Evolutionary conservation across 2,113 vertebrate species (phyloP), one percentile per base, ranked within the genome.

Genomic region (Osmerus eperlanus): DNA sequence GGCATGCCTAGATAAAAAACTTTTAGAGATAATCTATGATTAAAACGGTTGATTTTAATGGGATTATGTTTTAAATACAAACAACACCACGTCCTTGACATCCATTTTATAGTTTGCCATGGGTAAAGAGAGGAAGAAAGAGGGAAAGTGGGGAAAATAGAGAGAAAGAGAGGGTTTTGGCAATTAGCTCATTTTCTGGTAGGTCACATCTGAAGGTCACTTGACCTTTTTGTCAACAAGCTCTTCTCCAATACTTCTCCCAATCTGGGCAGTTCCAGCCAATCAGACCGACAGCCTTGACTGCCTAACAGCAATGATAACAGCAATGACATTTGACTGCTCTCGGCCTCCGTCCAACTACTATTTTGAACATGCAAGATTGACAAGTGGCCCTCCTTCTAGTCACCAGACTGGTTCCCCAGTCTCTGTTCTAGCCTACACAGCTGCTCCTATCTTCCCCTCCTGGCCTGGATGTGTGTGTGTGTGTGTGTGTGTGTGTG

Each of bases 21-120:
- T 18, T 25, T 18, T 12, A 18, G 29, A 64, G 62, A 64, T 18
- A 80, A 83, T 87, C 85, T 85, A 78, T 86, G 68, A 87, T 85
- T 89, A 77, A 83, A 87, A 83, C 83, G 77, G 47, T 68, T 72
- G 76, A 59, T 86, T 84, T 85, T 3, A 86, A 86, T 80, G 81
- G 83, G 85, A 86, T 88, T 87, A 86, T 86, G 65, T 81, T 80
- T 74, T 60, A 64, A 76, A 80, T 78, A 86, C 79, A 77, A 84
- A 78, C 81, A 63, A 77, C 70, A 77, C 77, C 73, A 68, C 13
- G 79, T 82, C 87, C 83, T 80, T 86, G 83, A 81, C 84, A 75
- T 84, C 80, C 67, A 82, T 78, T 41, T 64, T 73, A 32, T 56
- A 7, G 73, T 81, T 78, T 56, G 55, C 4, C 2, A 58, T 28